Evolutionary conservation across 2,113 vertebrate genomes (phyloP), one percentile per base, ranked within the genome.

Genomic region (Cromileptes altivelis): DNA sequence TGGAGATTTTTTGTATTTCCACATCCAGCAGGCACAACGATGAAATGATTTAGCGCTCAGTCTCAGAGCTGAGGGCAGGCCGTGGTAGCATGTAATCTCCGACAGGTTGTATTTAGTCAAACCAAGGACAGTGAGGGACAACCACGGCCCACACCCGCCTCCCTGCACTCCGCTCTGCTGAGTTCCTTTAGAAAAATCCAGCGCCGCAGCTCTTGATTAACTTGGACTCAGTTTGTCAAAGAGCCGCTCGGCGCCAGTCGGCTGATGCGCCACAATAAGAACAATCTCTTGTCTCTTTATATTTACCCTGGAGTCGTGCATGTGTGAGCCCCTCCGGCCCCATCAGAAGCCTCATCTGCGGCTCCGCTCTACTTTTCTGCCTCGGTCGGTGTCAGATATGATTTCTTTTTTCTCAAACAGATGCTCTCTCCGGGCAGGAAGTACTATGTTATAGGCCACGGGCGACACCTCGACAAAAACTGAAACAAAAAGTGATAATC

Each of bases 281-380:
- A 95, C 95, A 96, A 95, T 95, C 96, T 95, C 96, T 95, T 97
- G 97, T 98, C 97, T 97, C 96, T 97, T 97, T 94, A 90, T 93
- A 97, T 97, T 97, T 96, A 94, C 89, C 95, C 92, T 92, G 91
- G 94, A 95, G 96, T 95, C 89, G 86, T 88, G 91, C 91, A 93
- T 92, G 95, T 93, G 93, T 72, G 77, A 47, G 80, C 88, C 92
- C 86, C 91, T 84, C 85, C 92, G 75, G 88, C 85, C 89, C 89
- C 89, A 61, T 75, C 85, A 21, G 5, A 75, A 88, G 91, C 92
- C 88, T 87, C 89, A 78, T 80, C 87, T 76, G 82, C 89, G 75
- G 69, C 85, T 78, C 80, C 75, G 84, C 88, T 81, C 67, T 81
- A 30, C 82, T 89, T 49, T 71, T 70, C 63, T 64, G 85, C 75